Base-by-base conservation (phyloP, 2,797 vertebrate species). In the Ctenosaura bakeri region DNA sequence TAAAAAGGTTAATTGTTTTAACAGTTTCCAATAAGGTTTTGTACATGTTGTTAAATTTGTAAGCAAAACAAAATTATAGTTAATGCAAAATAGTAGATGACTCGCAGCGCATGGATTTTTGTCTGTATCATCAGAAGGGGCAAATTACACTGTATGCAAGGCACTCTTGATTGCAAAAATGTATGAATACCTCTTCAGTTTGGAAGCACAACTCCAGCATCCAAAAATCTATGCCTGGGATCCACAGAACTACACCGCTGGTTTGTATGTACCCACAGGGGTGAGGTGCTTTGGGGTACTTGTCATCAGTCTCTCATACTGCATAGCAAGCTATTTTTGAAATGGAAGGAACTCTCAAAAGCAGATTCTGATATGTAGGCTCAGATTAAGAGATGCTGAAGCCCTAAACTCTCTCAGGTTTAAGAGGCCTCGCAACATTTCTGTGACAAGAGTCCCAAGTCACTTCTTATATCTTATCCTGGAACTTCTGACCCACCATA, bases 81-180 rank as follows among this genome's bases (percentile, higher is more conserved):
- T 32, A 84, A 80, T 50, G 92, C 74, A 90, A 69, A 93, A 54
- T 92, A 90, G 78, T 89, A 94, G 87, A 89, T 93, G 93, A 88
- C 50, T 78, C 18, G 56, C 29, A 69, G 35, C 24, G 7, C 59
- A 66, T 26, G 50, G 88, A 78, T 89, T 84, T 89, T 56, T 73
- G 56, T 20, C 14, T 76, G 59, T 54, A 26, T 83, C 54, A 76
- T 7, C 42, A 59, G 9, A 66, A 29, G 14, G 32, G 59, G 69
- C 3, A 84, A 26, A 6, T 35, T 74, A 73, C 32, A 90, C 32
- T 22, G 10, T 50, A 38, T 7, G 32, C 12, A 87, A 59, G 73
- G 18, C 46, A 10, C 13, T 14, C 7, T 46, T 35, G 18, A 79
- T 32, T 35, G 20, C 32, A 46, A n/a, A 77, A 77, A 83, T 77